Percentiles rank a stretch among this genome's conserved stretches.
Evolutionary conservation across 2,113 vertebrate species (phyloP).

Genomic region (Geococcyx californianus): DNA sequence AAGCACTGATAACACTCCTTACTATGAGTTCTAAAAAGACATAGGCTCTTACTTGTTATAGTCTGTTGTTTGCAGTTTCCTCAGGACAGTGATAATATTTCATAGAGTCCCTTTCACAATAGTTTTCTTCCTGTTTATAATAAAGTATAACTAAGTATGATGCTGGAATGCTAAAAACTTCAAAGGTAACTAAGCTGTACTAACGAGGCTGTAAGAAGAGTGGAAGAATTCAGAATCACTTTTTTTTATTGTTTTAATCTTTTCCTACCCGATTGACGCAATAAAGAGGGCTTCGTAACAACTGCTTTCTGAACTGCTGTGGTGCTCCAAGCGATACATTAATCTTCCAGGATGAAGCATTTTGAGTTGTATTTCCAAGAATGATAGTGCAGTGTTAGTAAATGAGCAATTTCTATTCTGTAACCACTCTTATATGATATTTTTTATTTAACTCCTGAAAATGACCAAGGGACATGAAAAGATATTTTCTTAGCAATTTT

Average conservation of each 20-base stretch:
- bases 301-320: not conserved
- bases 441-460: not conserved
- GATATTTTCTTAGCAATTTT: not conserved
- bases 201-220: not conserved
- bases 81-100: not conserved
- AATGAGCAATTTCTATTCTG: not conserved
- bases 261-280: not conserved
- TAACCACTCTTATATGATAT: not conserved
- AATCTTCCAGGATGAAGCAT: conserved; percentile 3
- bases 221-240: not conserved
- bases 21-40: not conserved
- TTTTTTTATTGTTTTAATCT: conserved; percentile 10
- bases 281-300: not conserved
- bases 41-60: not conserved
- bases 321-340: not conserved
- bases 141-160: not conserved
- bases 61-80: not conserved
- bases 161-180: not conserved
- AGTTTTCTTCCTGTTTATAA: not conserved
- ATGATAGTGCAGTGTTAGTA: not conserved
- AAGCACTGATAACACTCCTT: not conserved
- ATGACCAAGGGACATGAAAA: not conserved
- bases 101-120: not conserved
- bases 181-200: not conserved
- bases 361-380: not conserved